Percentiles rank a stretch among this genome's conserved stretches.
These are phyloP conservation scores for Acrobasis repandana DNA, from an alignment of 2,888 invertebrate species.

Conservation along the genomic window DNA sequence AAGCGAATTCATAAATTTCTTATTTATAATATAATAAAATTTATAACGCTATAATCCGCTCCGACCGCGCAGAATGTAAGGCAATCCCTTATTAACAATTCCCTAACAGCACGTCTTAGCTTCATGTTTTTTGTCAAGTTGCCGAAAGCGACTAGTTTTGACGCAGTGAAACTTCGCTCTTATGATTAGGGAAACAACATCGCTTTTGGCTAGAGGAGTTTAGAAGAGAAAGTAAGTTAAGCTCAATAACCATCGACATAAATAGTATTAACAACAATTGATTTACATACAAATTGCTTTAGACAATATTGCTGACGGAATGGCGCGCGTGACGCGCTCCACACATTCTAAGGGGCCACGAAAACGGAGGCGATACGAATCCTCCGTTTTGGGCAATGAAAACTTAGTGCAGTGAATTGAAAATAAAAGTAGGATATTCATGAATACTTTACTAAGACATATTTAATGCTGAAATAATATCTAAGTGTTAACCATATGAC, in stretches of 20 bases:
- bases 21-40: constrained; percentile 79
- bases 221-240: constrained; percentile 66
- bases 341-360: constrained; percentile 52
- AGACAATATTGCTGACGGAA: constrained; percentile 82
- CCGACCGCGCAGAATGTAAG: constrained; percentile 48
- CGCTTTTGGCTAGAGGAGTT: constrained; percentile 44
- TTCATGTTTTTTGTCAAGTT: constrained; percentile 60
- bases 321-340: constrained; percentile 76
- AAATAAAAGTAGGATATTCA: too few species aligned
- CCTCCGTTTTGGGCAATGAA: not conserved
- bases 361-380: constrained; percentile 30
- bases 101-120: constrained; percentile 64
- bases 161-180: constrained; percentile 36
- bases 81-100: constrained; percentile 75
- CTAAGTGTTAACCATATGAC: too few species aligned
- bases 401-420: too few species aligned
- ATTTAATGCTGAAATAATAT: too few species aligned
- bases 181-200: constrained; percentile 40
- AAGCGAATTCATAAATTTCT: constrained; percentile 61
- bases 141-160: constrained; percentile 41
- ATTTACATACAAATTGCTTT: constrained; percentile 83
- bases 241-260: constrained; percentile 80
- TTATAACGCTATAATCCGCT: constrained; percentile 67
- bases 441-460: too few species aligned
- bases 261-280: constrained; percentile 83